Evolutionary conservation across 2,797 vertebrate genomes (phyloP).

Genomic region (Bradypus variegatus): DNA sequence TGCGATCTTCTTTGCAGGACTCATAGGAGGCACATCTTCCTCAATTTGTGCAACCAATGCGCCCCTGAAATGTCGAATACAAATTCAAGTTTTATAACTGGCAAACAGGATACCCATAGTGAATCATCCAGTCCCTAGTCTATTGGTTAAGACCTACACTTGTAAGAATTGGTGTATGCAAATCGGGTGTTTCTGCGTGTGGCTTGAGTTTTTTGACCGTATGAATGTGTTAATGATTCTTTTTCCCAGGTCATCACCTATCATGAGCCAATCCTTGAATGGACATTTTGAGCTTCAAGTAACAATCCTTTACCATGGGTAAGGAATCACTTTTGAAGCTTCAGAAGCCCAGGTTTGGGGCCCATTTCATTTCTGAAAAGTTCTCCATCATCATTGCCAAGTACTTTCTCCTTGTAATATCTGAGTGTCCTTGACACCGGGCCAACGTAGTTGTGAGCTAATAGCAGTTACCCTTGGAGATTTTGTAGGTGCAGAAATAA

Average conservation of each 20-base stretch:
- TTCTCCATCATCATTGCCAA: not conserved
- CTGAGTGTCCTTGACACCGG: not conserved
- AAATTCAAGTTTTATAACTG: not conserved
- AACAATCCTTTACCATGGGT: not conserved
- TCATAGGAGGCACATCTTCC: not conserved
- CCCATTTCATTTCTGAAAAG: not conserved
- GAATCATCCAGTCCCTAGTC: not conserved
- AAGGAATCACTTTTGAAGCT: not conserved
- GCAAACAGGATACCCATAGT: not conserved
- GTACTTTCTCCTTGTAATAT: not conserved
- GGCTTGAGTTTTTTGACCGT: not conserved
- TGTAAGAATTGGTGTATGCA: not conserved
- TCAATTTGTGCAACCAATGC: not conserved
- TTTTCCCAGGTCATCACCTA: not conserved
- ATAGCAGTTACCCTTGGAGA: not conserved
- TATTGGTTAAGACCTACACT: not conserved
- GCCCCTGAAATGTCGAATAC: not conserved
- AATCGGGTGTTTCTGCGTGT: not conserved
- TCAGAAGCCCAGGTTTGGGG: not conserved
- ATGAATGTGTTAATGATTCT: not conserved
- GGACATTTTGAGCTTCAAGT: not conserved
- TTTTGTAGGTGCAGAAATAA: not conserved
- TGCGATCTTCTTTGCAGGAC: not conserved
- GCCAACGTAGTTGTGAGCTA: not conserved
- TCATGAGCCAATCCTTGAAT: not conserved